Evolutionary conservation across 2,797 vertebrate genomes (phyloP), one percentile per base, ranked within the genome.

Genomic region (Argya squamiceps): DNA sequence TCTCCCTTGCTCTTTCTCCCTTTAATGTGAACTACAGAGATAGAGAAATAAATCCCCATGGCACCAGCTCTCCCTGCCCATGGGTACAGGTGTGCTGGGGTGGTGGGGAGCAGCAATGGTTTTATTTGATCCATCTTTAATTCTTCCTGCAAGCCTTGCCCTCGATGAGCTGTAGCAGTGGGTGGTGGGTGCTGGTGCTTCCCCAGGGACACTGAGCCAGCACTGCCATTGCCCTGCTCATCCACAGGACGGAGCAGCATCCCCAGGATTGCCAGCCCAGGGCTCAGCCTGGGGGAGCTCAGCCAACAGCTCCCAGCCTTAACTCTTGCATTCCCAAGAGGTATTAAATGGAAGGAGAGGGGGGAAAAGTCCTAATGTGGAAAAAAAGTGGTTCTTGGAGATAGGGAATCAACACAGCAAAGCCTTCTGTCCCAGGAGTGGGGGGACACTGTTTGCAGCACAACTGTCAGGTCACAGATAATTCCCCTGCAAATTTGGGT

Each of bases 191-290:
- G 56, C 34, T 1, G 3, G 14, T 17, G 37, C 34, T 75, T 56
- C 75, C 77, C 49, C 0, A 1, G 43, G 78, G 49, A 67, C 4
- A 27, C 49, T 0, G 60, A 43, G 13, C 12, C 1, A 1, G 12
- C 2, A 20, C 23, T 71, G 86, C 70, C 52, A 9, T 95, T 92
- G 37, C 81, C 10, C 2, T 13, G 12, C 73, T 82, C 77, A 58
- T 93, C 97, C 98, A 97, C 98, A 14, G 96, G 98, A 96, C 92
- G 97, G 98, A 97, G 93, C 91, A 89, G 74, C 17, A 9, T 89
- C 94, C 94, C 92, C 93, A 97, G 91, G 37, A 82, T 96, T 97
- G 81, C 65, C 81, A 90, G 74, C 68, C 70, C 46, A 12, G 37
- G 77, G n/a, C 74, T 94, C 59, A 18, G 24, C 43, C 60, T 52